These are phyloP conservation scores for Pollimyrus isidori DNA, from an alignment of 2,113 vertebrate genomes.

Conservation along the genomic window DNA sequence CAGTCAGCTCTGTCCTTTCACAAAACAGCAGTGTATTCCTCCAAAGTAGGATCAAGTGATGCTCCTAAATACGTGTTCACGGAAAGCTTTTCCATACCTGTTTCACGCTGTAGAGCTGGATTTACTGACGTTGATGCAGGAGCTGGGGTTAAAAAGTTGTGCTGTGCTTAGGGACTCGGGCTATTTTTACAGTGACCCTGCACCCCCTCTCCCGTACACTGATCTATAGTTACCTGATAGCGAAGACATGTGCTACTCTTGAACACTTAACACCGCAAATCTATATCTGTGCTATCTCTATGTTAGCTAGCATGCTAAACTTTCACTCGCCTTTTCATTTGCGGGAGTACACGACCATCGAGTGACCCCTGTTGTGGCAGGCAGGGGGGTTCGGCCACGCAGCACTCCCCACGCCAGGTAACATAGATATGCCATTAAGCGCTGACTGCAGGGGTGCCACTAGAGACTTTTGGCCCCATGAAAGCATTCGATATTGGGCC, in stretches of 20 bases:
- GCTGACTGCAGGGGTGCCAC: neutral
- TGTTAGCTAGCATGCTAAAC: neutral
- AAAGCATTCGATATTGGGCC: too few relatives aligned
- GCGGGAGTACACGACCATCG: neutral
- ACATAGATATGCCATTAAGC: neutral
- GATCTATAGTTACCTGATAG: slow-evolving; percentile 14
- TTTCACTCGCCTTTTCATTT: neutral
- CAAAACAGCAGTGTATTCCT: neutral
- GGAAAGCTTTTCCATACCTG: neutral
- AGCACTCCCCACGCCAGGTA: neutral
- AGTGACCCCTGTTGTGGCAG: neutral
- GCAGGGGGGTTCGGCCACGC: neutral
- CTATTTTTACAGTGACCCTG: slow-evolving; percentile 7
- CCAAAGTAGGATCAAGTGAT: neutral
- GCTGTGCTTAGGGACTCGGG: neutral
- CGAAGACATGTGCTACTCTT: neutral
- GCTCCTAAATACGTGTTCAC: neutral
- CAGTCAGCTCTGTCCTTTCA: neutral
- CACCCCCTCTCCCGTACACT: neutral
- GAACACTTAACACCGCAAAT: neutral
- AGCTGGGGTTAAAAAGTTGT: neutral
- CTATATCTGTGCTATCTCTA: neutral
- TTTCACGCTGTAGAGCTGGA: neutral
- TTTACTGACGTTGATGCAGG: neutral
- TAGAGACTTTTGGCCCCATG: too few relatives aligned